Evolutionary conservation across 1,140 invertebrate species (phyloP), one percentile per base, ranked within the genome.

Genomic region (Phenacoccus solenopsis): DNA sequence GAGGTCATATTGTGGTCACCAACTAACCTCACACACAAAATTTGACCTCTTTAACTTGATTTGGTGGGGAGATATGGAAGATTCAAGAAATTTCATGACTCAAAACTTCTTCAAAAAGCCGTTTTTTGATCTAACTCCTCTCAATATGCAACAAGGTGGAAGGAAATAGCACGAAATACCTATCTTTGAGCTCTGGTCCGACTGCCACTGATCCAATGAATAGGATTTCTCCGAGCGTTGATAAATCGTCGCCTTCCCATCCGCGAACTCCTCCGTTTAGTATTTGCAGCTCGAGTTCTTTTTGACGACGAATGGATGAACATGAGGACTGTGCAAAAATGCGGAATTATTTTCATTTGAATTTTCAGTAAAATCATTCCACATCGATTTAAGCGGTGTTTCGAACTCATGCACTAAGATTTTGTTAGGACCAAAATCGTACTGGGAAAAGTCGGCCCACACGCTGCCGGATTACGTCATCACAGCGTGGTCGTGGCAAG

Each of bases 231-330:
- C 89, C 90, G 22, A 94, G 79, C 5, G 82, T 82, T 12, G 82
- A 81, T 21, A 92, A 77, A 75, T 90, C 92, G 73, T 94, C 90
- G n/a, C 93, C 93, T 77, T 96, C 93, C 93, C 94, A 98, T 1
- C 90, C 91, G 72, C 90, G 85, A n/a, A 98, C 90, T 24, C 89
- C 89, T 4, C 93, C 93, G 0, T 88, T 92, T 72, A 98, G 82
- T 38, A 99, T 91, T 81, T 98, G 95, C 56, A 97, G 80, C 74
- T 98, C 96, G 75, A 97, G 83, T 82, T 98, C 96, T 79, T 96
- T 96, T 77, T 97, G 92, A n/a, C 94, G 88, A 67, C 96, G 82
- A 24, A 90, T 86, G 27, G 88, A 86, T 69, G 88, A 85, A 80
- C 94, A 97, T 35, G 85, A 84, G 77, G 90, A 87, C 93, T 95